Evolutionary conservation across 2,113 vertebrate genomes (phyloP).

Genomic region (Salminus brasiliensis): DNA sequence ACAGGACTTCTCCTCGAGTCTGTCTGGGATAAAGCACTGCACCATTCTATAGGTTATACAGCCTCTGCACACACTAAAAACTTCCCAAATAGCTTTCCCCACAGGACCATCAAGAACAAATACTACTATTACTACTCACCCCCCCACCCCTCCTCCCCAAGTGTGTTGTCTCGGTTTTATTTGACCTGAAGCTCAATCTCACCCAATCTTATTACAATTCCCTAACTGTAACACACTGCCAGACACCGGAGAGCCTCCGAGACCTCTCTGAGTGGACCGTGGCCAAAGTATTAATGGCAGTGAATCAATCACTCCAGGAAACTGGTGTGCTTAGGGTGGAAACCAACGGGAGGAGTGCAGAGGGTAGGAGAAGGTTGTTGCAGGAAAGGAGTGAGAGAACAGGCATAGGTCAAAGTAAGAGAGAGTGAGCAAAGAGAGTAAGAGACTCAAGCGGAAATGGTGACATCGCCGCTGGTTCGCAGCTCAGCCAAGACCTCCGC

Average conservation of each 20-base stretch:
- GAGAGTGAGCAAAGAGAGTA: not conserved
- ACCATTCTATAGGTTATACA: no score
- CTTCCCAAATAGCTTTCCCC: no score
- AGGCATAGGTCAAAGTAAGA: not conserved
- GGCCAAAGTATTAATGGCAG: not conserved
- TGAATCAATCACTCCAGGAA: slow-evolving; percentile 13
- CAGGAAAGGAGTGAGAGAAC: not conserved
- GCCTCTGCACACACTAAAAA: no score
- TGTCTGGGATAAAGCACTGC: no score
- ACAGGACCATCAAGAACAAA: no score
- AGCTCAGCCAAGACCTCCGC: not conserved
- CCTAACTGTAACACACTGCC: not conserved
- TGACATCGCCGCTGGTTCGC: not conserved
- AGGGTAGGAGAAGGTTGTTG: not conserved
- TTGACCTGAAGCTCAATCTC: no score
- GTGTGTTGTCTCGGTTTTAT: no score
- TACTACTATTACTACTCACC: no score
- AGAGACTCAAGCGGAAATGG: not conserved
- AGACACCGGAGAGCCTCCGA: not conserved
- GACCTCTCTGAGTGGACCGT: not conserved
- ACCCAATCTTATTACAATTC: no score
- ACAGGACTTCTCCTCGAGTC: no score
- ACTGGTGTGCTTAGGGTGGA: not conserved
- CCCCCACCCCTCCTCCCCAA: no score
- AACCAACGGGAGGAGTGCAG: not conserved